These are phyloP conservation scores for Coccyzus lansbergi DNA, from an alignment of 2,797 vertebrate species.

Conservation along the genomic window DNA sequence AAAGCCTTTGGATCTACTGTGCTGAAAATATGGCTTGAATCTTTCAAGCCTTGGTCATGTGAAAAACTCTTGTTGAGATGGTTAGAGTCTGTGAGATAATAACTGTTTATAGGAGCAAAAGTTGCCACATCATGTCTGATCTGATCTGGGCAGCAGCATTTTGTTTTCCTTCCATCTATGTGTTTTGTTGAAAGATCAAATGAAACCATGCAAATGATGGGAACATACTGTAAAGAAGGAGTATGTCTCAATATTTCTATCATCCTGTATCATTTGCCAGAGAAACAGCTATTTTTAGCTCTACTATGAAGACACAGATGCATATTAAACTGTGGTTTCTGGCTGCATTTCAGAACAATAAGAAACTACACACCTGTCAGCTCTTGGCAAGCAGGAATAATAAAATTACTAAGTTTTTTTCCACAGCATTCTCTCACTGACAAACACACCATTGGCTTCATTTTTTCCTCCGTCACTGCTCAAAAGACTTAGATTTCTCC, in stretches of 20 bases:
- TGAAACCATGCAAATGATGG: slow-evolving; percentile 17
- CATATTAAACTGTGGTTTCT: slow-evolving; percentile 69
- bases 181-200: slow-evolving; percentile 60
- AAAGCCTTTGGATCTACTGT: slow-evolving; percentile 12
- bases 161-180: slow-evolving; percentile 20
- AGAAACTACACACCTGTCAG: slow-evolving; percentile 78
- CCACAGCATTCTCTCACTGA: slow-evolving; percentile 64
- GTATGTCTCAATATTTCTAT: slow-evolving; percentile 53
- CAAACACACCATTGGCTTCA: slow-evolving; percentile 50
- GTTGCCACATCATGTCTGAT: background rate
- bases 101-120: background rate
- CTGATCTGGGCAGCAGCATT: background rate
- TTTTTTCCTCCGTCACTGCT: slow-evolving; percentile 70
- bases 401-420: slow-evolving; percentile 73
- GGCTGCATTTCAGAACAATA: slow-evolving; percentile 77
- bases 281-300: slow-evolving; percentile 76
- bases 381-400: slow-evolving; percentile 67
- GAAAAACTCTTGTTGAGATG: background rate
- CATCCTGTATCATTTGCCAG: slow-evolving; percentile 39
- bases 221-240: slow-evolving; percentile 19
- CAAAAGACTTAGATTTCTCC: slow-evolving; percentile 74
- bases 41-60: background rate
- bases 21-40: slow-evolving; percentile 22
- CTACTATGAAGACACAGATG: slow-evolving; percentile 58
- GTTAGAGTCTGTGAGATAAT: background rate